Evolutionary conservation across 2,888 invertebrate genomes (phyloP), one percentile per base, ranked within the genome.

Genomic region (Clostera curtula): DNA sequence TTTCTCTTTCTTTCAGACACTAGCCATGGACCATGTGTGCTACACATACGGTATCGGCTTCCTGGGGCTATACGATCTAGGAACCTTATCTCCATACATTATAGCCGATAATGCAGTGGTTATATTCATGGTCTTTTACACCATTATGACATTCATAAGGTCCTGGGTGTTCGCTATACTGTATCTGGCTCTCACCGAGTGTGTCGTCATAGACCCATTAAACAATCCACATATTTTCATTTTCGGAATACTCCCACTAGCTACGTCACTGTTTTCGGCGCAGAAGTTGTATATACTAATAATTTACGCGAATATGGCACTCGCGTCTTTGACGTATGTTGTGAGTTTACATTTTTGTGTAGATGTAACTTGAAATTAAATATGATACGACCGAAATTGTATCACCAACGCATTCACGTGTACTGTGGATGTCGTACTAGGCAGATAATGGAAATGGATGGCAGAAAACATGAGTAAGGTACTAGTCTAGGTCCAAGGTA

Each of bases 61-160:
- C 19, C 45, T 77, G 14, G 73, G 73, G 4, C 43, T 69, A 6
- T 67, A 69, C 27, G 76, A 79, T 39, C 70, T 69, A 26, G 65
- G 61, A 1, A 48, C 49, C 0, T 54, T 72, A 36, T 75, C 74
- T 1, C 55, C 71, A 0, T 67, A 43, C 25, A 72, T 61, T 1
- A 68, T 70, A 67, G 45, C 68, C 3, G 77, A 79, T 29, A 77
- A 67, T 10, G 69, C 74, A 2, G 58, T 68, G 2, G 37, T 76
- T 0, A 43, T 75, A 12, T 75, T 65, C 37, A 42, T 58, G 4
- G 26, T 65, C n/a, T 14, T 57, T 0, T 65, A 57, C 34, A 70
- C 70, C n/a, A 2, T 40, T 1, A 12, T 53, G 10, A 51, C 62
- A 3, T 55, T 74, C 5, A 27, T 64, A 5, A 62, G 71, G 29